Base-by-base conservation (phyloP, 2,888 invertebrate species). In the Cancer borealis region DNA sequence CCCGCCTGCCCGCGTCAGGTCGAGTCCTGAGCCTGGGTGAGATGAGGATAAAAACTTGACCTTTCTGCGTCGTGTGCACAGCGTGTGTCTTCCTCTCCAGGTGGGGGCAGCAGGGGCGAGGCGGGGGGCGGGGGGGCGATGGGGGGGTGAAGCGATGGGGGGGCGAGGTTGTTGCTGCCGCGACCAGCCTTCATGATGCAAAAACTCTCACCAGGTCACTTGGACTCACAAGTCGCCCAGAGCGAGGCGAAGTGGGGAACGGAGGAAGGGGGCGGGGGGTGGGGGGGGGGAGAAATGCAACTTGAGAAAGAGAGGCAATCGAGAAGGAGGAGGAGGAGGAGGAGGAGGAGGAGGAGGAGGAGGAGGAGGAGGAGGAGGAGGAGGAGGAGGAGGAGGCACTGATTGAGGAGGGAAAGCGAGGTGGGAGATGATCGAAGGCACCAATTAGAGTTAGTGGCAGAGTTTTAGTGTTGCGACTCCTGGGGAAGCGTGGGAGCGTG, bases 201-300 rank as follows among this genome's bases (percentile, higher is more conserved):
- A 84, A 39, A 39, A 39, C 84, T 12, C 84, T 84, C 84, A 84
- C 84, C 84, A 39, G 84, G 84, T 84, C 30, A 84, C 84, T 84
- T 84, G 84, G 84, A 8, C 84, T 84, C 39, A n/a, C 84, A 84
- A 17, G 84, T 30, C 30, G 84, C 84, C 84, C 14, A 12, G 84
- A 30, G 39, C 84, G n/a, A 39, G 84, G 39, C 84, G 26, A 84
- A 39, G 66, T 21, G 66, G 66, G 66, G 84, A 4, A 17, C 0
- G 39, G 39, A 14, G 84, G 84, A 5, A 84, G 5, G 10, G 84
- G 39, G 84, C 10, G 17, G 39, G 84, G 73, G n/a, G 73, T n/a
- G 73, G 17, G 60, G 21, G 60, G n/a, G 73, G n/a, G 73, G 26
- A 26, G 26, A 26, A 26, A 26, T 5, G 54, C 54, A 54, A 26